phyloP scores from a whole-genome alignment of 1,140 invertebrate species.

The Choristoneura fumiferana region DNA sequence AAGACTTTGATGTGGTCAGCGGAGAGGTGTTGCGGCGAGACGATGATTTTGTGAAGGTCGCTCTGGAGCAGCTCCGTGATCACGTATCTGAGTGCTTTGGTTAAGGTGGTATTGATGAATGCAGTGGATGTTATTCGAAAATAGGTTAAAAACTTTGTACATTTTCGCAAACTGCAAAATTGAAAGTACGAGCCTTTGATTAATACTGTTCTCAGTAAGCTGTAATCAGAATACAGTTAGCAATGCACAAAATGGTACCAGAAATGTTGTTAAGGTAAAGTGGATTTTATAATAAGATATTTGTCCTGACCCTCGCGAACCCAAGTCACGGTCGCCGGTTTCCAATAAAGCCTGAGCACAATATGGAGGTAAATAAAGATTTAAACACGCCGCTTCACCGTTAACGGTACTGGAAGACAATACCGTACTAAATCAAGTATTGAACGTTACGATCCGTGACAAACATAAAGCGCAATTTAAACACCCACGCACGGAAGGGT shows the following conservation, averaged over 20 bases:
- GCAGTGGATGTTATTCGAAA: constrained; percentile 35
- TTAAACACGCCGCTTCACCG: constrained; percentile 14
- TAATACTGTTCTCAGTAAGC: neutral
- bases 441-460: constrained; percentile 22
- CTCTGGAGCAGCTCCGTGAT: constrained; percentile 99
- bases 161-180: too few relatives aligned
- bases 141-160: too few relatives aligned
- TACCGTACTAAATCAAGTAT: constrained; percentile 21
- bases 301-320: neutral
- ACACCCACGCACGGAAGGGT: constrained; percentile 36
- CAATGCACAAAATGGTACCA: too few relatives aligned
- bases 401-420: constrained; percentile 20
- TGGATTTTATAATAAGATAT: neutral
- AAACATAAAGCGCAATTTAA: constrained; percentile 33
- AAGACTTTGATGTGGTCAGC: constrained; percentile 99
- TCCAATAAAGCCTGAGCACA: constrained; percentile 13
- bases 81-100: constrained; percentile 90
- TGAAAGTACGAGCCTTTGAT: too few relatives aligned
- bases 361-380: constrained; percentile 13
- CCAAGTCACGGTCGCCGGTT: constrained; percentile 7
- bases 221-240: neutral
- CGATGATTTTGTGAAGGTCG: constrained; percentile 99
- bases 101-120: constrained; percentile 78
- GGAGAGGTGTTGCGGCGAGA: constrained; percentile 98
- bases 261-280: too few relatives aligned